phyloP scores from a whole-genome alignment of 2,113 vertebrate species.

The Ancistrus triradiatus region DNA sequence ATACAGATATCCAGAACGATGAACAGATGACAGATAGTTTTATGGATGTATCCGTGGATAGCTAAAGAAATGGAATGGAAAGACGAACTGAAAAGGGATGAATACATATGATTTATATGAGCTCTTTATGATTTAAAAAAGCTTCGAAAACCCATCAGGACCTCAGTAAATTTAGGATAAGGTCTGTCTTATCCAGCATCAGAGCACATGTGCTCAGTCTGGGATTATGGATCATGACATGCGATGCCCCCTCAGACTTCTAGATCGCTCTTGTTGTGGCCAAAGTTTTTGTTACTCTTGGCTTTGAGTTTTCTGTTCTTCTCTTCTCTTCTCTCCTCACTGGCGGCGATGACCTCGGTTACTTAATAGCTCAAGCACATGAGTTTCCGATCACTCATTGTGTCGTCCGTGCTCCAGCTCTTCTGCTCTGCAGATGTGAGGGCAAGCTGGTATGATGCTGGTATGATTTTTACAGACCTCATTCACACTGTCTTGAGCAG shows the following conservation, averaged over 20 bases:
- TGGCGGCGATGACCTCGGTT: constrained; percentile 55
- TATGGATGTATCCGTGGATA: too few species aligned
- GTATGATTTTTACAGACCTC: not conserved
- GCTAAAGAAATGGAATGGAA: too few species aligned
- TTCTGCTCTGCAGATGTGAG: not conserved
- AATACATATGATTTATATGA: too few species aligned
- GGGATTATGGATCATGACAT: not conserved
- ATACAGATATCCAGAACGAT: too few species aligned
- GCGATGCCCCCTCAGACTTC: not conserved
- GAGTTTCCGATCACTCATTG: not conserved
- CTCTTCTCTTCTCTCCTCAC: constrained; percentile 13
- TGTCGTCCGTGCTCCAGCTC: not conserved
- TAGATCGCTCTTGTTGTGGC: constrained; percentile 2
- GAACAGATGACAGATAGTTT: too few species aligned
- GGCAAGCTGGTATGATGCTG: too few species aligned
- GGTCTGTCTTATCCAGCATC: constrained; percentile 1
- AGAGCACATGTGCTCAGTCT: not conserved
- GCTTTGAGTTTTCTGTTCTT: not conserved
- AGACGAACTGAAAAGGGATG: too few species aligned
- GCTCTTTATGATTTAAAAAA: too few species aligned
- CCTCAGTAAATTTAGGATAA: too few species aligned
- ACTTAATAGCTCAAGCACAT: constrained; percentile 6
- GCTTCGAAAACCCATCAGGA: too few species aligned
- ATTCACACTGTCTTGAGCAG: not conserved
- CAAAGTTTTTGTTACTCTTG: not conserved